A percentile compares a stretch with the other conserved stretches of the same genome.
These are phyloP conservation scores for Linurgus olivaceus DNA, from an alignment of 2,797 vertebrate genomes.

Conservation along the genomic window DNA sequence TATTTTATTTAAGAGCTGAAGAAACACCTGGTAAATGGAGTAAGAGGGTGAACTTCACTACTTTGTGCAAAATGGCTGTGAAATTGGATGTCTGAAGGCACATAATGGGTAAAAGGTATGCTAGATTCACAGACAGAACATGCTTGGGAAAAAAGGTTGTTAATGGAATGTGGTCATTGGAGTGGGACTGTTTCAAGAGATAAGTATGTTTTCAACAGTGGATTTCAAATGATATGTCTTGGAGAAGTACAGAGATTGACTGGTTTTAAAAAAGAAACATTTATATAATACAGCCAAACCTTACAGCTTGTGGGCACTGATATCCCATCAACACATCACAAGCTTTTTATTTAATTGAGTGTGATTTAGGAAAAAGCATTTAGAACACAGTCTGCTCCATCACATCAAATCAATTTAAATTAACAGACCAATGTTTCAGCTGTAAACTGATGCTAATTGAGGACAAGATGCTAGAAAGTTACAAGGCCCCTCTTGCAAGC, in stretches of 20 bases:
- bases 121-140: background rate
- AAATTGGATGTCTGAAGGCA: background rate
- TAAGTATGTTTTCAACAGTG: background rate
- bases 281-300: constrained; percentile 7
- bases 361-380: constrained; percentile 34
- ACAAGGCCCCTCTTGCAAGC: background rate
- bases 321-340: constrained; percentile 32
- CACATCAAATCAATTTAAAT: constrained; percentile 40
- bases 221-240: background rate
- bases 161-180: background rate
- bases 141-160: background rate
- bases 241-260: background rate
- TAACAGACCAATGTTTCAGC: constrained; percentile 25
- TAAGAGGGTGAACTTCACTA: background rate
- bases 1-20: constrained; percentile 40
- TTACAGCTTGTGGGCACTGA: background rate
- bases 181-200: background rate
- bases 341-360: constrained; percentile 36
- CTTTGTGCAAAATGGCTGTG: background rate
- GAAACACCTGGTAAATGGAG: background rate
- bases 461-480: constrained; percentile 31
- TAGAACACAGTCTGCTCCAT: constrained; percentile 34
- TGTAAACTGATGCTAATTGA: constrained; percentile 39
- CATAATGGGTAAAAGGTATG: background rate
- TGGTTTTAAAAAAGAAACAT: background rate